These are phyloP conservation scores for Leptarthrus brevirostris DNA, from an alignment of 2,888 invertebrate species.

Conservation along the genomic window DNA sequence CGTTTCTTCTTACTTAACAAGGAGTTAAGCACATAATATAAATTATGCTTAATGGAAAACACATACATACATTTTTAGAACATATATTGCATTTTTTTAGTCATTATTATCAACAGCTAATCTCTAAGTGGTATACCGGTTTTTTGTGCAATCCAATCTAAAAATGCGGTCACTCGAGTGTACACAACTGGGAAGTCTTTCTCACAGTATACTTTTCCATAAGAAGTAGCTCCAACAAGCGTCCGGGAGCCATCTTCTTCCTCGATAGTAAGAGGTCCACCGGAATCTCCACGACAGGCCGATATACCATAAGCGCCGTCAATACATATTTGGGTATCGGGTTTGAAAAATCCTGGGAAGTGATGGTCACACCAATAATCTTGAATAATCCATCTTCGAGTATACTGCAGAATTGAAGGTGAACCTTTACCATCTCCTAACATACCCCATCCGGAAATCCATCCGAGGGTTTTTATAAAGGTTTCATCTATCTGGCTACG, in stretches of 20 bases:
- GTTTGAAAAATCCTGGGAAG: constrained; percentile 51
- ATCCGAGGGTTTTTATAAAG: background rate
- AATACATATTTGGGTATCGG: constrained; percentile 59
- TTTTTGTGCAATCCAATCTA: constrained; percentile 45
- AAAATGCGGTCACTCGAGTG: constrained; percentile 44
- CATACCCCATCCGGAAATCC: constrained; percentile 37
- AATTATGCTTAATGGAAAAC: too few relatives aligned
- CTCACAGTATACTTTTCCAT: constrained; percentile 46
- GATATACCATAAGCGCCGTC: constrained; percentile 59
- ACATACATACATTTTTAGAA: too few relatives aligned
- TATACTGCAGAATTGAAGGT: constrained; percentile 22
- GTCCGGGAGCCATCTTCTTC: constrained; percentile 22
- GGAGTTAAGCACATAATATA: too few relatives aligned
- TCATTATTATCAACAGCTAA: too few relatives aligned
- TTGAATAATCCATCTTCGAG: background rate
- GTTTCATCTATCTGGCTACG: background rate
- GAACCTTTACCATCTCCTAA: background rate
- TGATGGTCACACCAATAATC: background rate
- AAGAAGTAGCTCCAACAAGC: constrained; percentile 49
- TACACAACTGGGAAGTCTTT: constrained; percentile 40
- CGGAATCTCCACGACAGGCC: constrained; percentile 62
- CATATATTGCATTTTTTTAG: too few relatives aligned
- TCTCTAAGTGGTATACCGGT: constrained; percentile 23
- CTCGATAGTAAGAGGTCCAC: constrained; percentile 45
- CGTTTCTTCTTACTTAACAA: too few relatives aligned